Evolutionary conservation across 2,113 vertebrate species (phyloP).

Genomic region (Pagrus major): DNA sequence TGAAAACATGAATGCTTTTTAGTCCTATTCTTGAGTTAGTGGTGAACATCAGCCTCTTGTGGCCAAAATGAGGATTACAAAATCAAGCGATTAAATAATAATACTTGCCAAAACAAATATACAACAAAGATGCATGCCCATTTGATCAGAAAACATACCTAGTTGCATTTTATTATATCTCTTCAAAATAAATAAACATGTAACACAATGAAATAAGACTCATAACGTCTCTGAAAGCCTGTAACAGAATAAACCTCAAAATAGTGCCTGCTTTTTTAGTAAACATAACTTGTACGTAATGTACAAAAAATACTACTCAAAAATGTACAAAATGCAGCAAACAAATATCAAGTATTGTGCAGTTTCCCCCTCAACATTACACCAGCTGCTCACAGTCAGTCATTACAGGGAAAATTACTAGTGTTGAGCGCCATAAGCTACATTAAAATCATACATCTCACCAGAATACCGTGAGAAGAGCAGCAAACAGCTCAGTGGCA

Average conservation of each 20-base stretch:
- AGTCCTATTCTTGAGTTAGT: too few relatives aligned
- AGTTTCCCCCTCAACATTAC: conserved; percentile 37
- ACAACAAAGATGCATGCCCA: neutral
- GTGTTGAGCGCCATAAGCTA: conserved; percentile 50
- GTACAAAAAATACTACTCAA: conserved; percentile 84
- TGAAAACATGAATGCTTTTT: too few relatives aligned
- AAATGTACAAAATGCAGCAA: conserved; percentile 85
- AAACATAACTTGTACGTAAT: conserved; percentile 83
- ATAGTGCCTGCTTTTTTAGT: conserved; percentile 80
- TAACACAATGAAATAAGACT: conserved; percentile 85
- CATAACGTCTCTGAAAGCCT: conserved; percentile 81
- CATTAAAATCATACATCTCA: conserved; percentile 33
- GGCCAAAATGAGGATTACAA: too few relatives aligned
- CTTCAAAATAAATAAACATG: conserved; percentile 93
- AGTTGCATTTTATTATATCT: conserved; percentile 82
- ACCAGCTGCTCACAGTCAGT: conserved; percentile 52
- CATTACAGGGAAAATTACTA: conserved; percentile 34
- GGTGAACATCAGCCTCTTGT: too few relatives aligned
- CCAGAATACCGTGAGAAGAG: conserved; percentile 37
- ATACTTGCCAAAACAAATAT: too few relatives aligned
- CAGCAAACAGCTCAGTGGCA: conserved; percentile 46
- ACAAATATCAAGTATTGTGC: conserved; percentile 82
- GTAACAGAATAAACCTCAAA: conserved; percentile 81
- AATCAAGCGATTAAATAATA: too few relatives aligned
- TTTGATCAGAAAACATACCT: conserved; percentile 58